These are phyloP conservation scores for Muscicapa adusta DNA, from an alignment of 2,113 vertebrate species.

Conservation along the genomic window DNA sequence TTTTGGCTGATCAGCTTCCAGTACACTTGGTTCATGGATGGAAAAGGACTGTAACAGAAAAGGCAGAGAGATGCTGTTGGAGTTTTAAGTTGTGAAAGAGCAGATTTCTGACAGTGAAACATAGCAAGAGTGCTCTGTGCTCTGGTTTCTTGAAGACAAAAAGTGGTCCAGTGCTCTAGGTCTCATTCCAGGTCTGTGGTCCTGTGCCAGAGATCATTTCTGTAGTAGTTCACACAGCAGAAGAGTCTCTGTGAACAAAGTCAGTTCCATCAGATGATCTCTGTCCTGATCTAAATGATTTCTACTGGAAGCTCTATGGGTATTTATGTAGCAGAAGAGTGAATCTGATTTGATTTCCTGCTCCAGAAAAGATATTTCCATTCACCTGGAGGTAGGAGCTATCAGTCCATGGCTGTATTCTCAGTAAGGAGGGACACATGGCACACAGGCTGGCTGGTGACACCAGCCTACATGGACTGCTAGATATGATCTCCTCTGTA, in stretches of 20 bases:
- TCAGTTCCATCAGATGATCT: not conserved
- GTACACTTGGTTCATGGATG: not conserved
- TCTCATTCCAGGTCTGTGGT: not conserved
- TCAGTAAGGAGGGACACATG: not conserved
- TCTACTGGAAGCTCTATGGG: not conserved
- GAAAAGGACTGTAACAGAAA: not conserved
- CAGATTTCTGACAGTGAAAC: not conserved
- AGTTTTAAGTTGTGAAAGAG: not conserved
- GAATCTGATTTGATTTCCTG: not conserved
- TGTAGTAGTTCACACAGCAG: not conserved
- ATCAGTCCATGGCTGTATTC: not conserved
- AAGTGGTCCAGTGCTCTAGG: not conserved
- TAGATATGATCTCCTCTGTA: not conserved
- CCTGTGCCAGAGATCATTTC: not conserved
- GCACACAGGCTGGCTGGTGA: not conserved
- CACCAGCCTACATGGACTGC: not conserved
- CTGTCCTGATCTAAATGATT: not conserved
- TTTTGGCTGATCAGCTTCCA: not conserved
- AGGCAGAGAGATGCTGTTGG: not conserved
- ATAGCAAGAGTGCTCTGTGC: rapidly evolving
- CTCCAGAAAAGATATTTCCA: not conserved
- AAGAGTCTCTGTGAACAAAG: not conserved
- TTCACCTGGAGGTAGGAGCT: not conserved
- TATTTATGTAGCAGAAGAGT: not conserved
- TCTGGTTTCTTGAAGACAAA: not conserved